Evolutionary conservation across 2,797 vertebrate genomes (phyloP).

Genomic region (Phataginus tetradactyla): DNA sequence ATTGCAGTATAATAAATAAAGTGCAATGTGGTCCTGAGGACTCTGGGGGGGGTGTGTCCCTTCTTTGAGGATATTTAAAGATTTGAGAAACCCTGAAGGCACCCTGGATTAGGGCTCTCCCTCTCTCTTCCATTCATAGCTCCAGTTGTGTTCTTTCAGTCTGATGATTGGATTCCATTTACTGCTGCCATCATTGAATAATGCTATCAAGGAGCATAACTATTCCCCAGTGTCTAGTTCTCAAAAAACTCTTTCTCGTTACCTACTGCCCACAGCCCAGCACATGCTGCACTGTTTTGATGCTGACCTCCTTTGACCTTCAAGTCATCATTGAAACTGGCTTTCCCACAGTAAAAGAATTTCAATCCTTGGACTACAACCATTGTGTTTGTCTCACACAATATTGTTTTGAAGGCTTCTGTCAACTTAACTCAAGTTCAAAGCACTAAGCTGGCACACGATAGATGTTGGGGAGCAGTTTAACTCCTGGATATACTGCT

Average conservation of each 20-base stretch:
- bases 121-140: not conserved
- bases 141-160: not conserved
- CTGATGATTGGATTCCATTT: not conserved
- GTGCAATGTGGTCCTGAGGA: not conserved
- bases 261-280: not conserved
- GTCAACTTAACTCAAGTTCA: slow-evolving; percentile 34
- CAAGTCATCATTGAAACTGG: slow-evolving; percentile 2
- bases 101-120: not conserved
- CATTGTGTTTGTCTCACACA: not conserved
- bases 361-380: not conserved
- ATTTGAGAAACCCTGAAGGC: not conserved
- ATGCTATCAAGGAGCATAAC: not conserved
- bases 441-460: not conserved
- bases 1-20: not conserved
- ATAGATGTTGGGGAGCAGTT: not conserved
- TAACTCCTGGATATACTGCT: not conserved
- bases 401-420: slow-evolving; percentile 43
- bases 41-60: not conserved
- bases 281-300: not conserved
- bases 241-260: not conserved
- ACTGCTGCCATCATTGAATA: not conserved
- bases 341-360: slow-evolving; percentile 40
- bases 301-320: slow-evolving; percentile 18
- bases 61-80: not conserved
- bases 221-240: not conserved